Evolutionary conservation across 2,888 invertebrate genomes (phyloP).

Genomic region (Saturnia pavonia): DNA sequence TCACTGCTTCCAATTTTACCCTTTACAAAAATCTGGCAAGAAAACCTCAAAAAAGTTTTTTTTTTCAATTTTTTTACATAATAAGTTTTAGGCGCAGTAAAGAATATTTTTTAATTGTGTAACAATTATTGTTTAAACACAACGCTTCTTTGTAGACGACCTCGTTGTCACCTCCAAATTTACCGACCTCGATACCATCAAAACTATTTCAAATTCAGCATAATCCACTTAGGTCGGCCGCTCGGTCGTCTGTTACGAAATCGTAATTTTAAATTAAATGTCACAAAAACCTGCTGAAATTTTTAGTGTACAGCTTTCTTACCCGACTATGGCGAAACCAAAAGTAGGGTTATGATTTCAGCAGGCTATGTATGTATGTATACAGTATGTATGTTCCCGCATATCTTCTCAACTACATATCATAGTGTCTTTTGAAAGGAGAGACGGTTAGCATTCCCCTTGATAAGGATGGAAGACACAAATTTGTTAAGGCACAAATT

Average conservation of each 20-base stretch:
- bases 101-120: not conserved
- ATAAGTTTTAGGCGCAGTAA: not conserved
- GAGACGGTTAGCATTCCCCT: no score
- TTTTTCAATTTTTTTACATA: not conserved
- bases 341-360: no score
- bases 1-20: no score
- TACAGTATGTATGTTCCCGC: no score
- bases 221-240: not conserved
- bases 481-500: no score
- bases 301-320: not conserved
- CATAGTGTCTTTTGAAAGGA: no score
- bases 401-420: no score
- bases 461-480: no score
- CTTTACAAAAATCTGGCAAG: no score
- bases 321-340: no score
- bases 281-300: not conserved
- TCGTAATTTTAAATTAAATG: not conserved
- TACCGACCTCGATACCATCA: constrained; percentile 1
- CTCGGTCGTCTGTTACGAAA: constrained; percentile 1
- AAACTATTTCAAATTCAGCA: constrained; percentile 5
- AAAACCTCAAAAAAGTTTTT: not conserved
- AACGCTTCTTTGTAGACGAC: constrained; percentile 12
- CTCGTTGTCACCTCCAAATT: constrained; percentile 17
- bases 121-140: not conserved
- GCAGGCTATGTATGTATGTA: no score